Evolutionary conservation across 2,113 vertebrate genomes (phyloP), one percentile per base, ranked within the genome.

Genomic region (Campylomormyrus tamandua): DNA sequence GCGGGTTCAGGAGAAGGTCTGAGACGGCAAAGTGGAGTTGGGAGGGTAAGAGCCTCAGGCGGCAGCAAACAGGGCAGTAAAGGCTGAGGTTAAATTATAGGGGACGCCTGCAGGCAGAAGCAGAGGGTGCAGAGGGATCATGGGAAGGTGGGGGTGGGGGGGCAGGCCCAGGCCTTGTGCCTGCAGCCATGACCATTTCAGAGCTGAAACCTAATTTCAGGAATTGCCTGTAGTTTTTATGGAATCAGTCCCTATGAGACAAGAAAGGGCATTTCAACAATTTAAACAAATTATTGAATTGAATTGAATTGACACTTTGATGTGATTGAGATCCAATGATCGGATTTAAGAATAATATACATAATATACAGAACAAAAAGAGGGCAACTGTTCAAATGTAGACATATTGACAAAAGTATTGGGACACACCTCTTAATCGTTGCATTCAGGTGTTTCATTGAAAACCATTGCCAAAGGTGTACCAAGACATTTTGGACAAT

Each of bases 1-100:
- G 31, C 1, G 35, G 39, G 70, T 53, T 83, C 88, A 83, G 88
- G 88, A 24, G 17, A 80, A 53, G 66, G 88, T 77, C 66, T 89
- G 48, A 80, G 31, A 80, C 27, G 17, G 52, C 74, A 89, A 49
- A n/a, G 45, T 80, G 66, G 50, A 52, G 35, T 19, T 19, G 19
- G 35, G 10, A 74, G 70, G 50, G 48, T 83, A 83, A 83, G 3
- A 27, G 35, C 27, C 24, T 6, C 3, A 6, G 70, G 46, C 48
- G 2, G 31, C n/a, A 39, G 19, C 74, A 27, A 21, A 56, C 56
- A 35, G 39, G 35, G 53, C 53, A 45, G 10, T 39, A 83, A 83
- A 42, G 42, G 15, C 49, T 80, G 70, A 89, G 27, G 48, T 24
- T 49, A 50, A 77, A 74, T 89, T 77, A 89, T 27, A 74, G 88